Evolutionary conservation across 2,888 invertebrate genomes (phyloP).

Genomic region (Sepioteuthis lessoniana): DNA sequence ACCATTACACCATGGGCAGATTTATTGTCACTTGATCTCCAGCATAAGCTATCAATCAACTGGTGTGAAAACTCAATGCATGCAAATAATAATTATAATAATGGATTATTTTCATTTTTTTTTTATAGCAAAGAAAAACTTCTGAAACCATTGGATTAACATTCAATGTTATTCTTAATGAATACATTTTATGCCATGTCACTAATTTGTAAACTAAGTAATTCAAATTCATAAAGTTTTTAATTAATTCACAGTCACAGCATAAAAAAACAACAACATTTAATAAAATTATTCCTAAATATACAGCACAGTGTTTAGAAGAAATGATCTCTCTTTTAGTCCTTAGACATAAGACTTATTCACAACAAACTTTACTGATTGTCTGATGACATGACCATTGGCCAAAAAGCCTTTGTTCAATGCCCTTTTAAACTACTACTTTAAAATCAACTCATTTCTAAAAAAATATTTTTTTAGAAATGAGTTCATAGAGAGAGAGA

Average conservation of each 20-base stretch:
- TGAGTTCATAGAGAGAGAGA: too few relatives aligned
- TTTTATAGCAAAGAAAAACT: neutral
- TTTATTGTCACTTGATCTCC: too few relatives aligned
- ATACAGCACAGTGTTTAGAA: neutral
- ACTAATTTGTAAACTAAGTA: neutral
- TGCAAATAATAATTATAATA: too few relatives aligned
- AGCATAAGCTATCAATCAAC: too few relatives aligned
- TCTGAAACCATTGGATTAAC: neutral
- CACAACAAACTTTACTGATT: neutral
- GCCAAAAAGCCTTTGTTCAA: neutral
- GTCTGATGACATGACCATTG: neutral
- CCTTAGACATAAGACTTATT: neutral
- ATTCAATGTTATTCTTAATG: neutral
- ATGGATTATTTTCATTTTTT: neutral
- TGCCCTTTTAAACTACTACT: neutral
- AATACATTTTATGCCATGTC: neutral
- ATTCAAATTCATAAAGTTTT: neutral
- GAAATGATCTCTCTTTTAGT: neutral
- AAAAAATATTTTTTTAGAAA: neutral
- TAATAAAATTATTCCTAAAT: neutral
- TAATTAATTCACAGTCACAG: neutral
- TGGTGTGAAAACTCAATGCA: too few relatives aligned
- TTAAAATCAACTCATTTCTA: neutral
- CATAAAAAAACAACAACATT: neutral
- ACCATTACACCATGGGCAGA: too few relatives aligned